Percentiles rank a stretch among this genome's conserved stretches.
These are phyloP conservation scores for Phymastichus coffea DNA, from an alignment of 1,140 invertebrate genomes.

Conservation along the genomic window DNA sequence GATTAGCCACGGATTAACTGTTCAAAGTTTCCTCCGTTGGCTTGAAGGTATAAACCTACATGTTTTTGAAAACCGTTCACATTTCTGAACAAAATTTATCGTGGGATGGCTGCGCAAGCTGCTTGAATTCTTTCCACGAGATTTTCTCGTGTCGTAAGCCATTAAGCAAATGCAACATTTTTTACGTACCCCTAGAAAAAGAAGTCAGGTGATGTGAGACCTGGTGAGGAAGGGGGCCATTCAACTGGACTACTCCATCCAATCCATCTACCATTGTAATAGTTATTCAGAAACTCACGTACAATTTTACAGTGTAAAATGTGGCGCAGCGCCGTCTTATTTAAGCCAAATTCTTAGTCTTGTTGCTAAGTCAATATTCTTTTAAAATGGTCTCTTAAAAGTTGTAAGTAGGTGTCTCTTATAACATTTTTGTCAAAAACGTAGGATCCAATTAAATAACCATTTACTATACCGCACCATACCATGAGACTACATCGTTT, in stretches of 20 bases:
- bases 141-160: not conserved
- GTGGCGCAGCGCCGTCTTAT: not conserved
- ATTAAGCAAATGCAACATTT: not conserved
- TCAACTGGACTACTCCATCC: not conserved
- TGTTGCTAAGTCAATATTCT: no score
- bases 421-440: no score
- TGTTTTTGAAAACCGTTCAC: no score
- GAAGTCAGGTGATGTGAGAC: no score
- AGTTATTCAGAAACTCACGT: not conserved
- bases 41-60: no score
- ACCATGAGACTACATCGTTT: no score
- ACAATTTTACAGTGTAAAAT: conserved; percentile 2
- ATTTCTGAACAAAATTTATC: no score
- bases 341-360: not conserved
- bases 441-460: conserved; percentile 1
- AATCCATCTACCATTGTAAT: conserved; percentile 1
- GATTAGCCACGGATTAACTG: no score
- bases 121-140: not conserved
- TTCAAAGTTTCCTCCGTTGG: not conserved
- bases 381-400: not conserved
- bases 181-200: no score
- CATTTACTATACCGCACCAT: conserved; percentile 18
- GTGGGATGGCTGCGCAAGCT: not conserved
- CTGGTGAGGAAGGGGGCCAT: not conserved
- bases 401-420: not conserved